Evolutionary conservation across 2,888 invertebrate genomes (phyloP).

Genomic region (Eutolmus rufibarbis): DNA sequence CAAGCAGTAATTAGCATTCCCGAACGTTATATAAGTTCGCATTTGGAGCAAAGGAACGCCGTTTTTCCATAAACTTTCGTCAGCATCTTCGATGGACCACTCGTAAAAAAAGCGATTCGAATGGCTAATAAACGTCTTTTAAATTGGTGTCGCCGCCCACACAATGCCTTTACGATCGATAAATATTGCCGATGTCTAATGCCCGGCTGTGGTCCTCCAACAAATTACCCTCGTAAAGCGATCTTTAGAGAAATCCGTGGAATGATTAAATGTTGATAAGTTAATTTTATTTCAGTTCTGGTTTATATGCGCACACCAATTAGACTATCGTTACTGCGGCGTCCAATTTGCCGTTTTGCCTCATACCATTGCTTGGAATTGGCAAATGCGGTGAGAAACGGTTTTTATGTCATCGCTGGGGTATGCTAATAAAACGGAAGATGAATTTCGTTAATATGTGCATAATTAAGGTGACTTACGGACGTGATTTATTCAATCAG

Average conservation of each 20-base stretch:
- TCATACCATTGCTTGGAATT: slow-evolving; percentile 2
- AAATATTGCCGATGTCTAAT: slow-evolving; percentile 1
- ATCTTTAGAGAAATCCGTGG: slow-evolving; percentile 15
- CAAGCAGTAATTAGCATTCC: background rate
- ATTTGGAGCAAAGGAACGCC: background rate
- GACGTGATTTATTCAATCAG: slow-evolving; percentile 10
- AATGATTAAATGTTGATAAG: slow-evolving; percentile 36
- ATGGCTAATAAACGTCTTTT: slow-evolving; percentile 23
- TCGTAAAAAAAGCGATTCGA: background rate
- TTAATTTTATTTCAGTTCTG: slow-evolving; percentile 27
- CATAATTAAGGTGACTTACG: background rate
- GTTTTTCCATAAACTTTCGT: slow-evolving; percentile 14
- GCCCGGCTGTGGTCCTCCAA: background rate
- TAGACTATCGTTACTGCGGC: slow-evolving; percentile 18
- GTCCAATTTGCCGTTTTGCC: background rate
- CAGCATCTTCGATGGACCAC: background rate
- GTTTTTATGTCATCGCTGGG: background rate
- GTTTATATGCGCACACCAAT: slow-evolving; percentile 19
- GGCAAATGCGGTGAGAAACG: background rate
- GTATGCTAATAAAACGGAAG: background rate
- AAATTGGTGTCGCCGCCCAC: slow-evolving; percentile 34
- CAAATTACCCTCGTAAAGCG: slow-evolving; percentile 25
- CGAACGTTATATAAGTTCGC: background rate
- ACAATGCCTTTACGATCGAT: slow-evolving; percentile 19
- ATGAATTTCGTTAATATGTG: slow-evolving; percentile 18